Percentiles rank a stretch among this genome's conserved stretches.
Conservation (phyloP, 2,113 vertebrate genomes). For the Ondatra zibethicus region DNA sequence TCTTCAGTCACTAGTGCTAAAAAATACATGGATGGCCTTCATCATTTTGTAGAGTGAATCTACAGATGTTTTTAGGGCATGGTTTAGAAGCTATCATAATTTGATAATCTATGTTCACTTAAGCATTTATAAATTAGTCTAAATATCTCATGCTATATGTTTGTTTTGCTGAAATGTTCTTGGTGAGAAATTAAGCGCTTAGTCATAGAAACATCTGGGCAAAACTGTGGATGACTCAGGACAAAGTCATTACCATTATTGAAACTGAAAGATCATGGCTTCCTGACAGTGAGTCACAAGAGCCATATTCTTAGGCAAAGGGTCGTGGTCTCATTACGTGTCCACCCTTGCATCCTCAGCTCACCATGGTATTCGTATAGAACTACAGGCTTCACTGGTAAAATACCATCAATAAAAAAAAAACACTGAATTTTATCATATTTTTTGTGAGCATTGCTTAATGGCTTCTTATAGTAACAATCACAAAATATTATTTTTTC, state of each 20-base stretch:
- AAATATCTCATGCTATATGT: slow-evolving; percentile 58
- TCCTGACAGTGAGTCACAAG: slow-evolving; percentile 62
- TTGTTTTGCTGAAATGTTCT: slow-evolving; percentile 66
- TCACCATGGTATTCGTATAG: neutral
- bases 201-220: slow-evolving; percentile 77
- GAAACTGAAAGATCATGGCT: slow-evolving; percentile 58
- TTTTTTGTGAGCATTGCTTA: neutral
- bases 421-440: neutral
- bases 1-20: neutral
- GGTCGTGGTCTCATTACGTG: neutral
- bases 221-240: slow-evolving; percentile 68
- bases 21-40: neutral
- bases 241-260: slow-evolving; percentile 60
- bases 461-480: neutral
- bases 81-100: slow-evolving; percentile 41
- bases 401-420: neutral
- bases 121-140: slow-evolving; percentile 64
- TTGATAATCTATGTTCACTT: slow-evolving; percentile 49
- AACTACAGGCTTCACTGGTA: neutral
- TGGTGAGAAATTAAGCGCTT: slow-evolving; percentile 64
- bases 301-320: neutral
- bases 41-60: slow-evolving; percentile 16
- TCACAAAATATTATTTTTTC: neutral
- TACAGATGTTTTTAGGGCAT: slow-evolving; percentile 19
- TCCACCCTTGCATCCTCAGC: neutral